Evolutionary conservation across 2,888 invertebrate species (phyloP).

Genomic region (Hoplodrina blanda): DNA sequence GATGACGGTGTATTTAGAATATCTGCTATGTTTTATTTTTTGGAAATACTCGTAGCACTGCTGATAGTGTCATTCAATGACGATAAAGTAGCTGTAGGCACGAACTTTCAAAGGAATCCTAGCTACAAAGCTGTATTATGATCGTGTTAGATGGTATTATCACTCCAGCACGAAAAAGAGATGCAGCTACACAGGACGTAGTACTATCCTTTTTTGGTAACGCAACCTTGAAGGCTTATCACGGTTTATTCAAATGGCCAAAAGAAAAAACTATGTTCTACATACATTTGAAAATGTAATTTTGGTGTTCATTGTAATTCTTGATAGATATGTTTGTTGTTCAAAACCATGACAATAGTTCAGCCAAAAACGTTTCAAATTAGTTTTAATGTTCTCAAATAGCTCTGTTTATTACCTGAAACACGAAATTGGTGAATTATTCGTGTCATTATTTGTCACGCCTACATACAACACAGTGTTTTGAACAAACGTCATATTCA

Average conservation of each 20-base stretch:
- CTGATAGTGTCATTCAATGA: too few relatives aligned
- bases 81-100: too few relatives aligned
- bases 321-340: not conserved
- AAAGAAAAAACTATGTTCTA: too few relatives aligned
- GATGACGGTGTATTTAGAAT: too few relatives aligned
- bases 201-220: not conserved
- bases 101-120: too few relatives aligned
- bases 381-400: slow-evolving; percentile 16
- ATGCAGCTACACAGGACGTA: not conserved
- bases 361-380: slow-evolving; percentile 25
- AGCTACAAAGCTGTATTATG: too few relatives aligned
- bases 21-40: too few relatives aligned
- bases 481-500: not conserved
- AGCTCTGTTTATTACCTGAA: slow-evolving; percentile 2
- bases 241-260: too few relatives aligned
- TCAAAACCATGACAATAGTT: slow-evolving; percentile 7
- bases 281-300: slow-evolving; percentile 1
- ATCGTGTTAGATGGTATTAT: not conserved
- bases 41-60: too few relatives aligned
- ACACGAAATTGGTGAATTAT: slow-evolving; percentile 25
- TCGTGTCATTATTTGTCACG: slow-evolving; percentile 1
- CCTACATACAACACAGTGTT: slow-evolving; percentile 2
- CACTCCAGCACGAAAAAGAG: not conserved
- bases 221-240: too few relatives aligned
- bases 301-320: not conserved